These are phyloP conservation scores for Platichthys flesus DNA, from an alignment of 2,113 vertebrate genomes.

Conservation along the genomic window DNA sequence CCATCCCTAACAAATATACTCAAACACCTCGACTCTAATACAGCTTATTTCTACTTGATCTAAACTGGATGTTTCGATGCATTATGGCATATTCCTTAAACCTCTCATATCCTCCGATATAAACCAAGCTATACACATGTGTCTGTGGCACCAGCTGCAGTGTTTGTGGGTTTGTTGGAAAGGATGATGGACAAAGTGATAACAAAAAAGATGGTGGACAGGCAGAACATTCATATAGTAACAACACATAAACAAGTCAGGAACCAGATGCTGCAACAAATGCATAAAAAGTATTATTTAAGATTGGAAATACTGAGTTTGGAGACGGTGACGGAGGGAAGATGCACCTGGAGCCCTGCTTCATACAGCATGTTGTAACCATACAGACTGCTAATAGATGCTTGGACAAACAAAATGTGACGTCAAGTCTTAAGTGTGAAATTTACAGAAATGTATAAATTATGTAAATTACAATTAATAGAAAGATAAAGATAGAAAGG, in stretches of 20 bases:
- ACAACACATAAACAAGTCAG: background rate
- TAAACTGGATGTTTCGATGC: too few species aligned
- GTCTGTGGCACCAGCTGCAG: too few species aligned
- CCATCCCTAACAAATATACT: background rate
- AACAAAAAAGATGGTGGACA: background rate
- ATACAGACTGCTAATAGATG: too few species aligned
- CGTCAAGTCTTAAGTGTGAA: background rate
- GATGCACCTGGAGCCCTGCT: background rate
- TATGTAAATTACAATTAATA: too few species aligned
- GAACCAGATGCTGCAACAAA: background rate
- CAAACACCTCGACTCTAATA: background rate
- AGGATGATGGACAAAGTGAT: too few species aligned
- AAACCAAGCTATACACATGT: too few species aligned
- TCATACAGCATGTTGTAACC: too few species aligned
- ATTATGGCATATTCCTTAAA: background rate
- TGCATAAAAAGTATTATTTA: background rate
- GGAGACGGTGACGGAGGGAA: background rate
- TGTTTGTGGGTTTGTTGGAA: too few species aligned
- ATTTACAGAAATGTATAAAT: background rate
- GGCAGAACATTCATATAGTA: background rate
- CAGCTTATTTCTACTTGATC: background rate
- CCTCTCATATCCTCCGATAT: too few species aligned
- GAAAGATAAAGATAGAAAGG: background rate
- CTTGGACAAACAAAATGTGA: background rate
- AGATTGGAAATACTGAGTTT: background rate